Evolutionary conservation across 1,140 invertebrate species (phyloP), one percentile per base, ranked within the genome.

Genomic region (Atta cephalotes): DNA sequence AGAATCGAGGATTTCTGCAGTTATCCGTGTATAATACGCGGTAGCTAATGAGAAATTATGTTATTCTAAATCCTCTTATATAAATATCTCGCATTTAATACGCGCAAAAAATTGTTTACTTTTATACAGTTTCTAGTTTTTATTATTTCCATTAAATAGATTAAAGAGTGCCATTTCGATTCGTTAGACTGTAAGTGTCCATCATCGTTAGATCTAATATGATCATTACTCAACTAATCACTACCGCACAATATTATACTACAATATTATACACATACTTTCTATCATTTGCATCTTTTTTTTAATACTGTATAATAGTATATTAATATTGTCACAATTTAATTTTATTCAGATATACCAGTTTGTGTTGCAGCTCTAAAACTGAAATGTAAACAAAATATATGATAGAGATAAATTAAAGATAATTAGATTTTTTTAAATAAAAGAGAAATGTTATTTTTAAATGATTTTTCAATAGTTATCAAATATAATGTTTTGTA

Each of bases 11-110:
- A 56, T 56, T 74, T 74, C 71, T 56, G 12, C 18, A n/a, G 25
- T 74, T 21, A 74, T 74, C 45, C 51, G 21, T 25, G 16, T 16
- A 25, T 49, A 62, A 78, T 49, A 18, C 58, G 25, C 58, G 39
- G 21, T 21, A 62, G 56, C 35, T 62, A 28, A 78, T 78, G 58
- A 78, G 35, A 78, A 63, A 78, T 45, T 63, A 62, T 78, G 58
- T 78, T 62, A 77, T 62, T 60, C 25, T 28, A 78, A 62, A 63
- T 63, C 14, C 21, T 62, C 21, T 78, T 62, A 49, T 2, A 49
- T 21, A 60, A 62, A 16, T 45, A 28, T 62, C 16, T n/a, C 5
- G 39, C 21, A 63, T 28, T 45, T 63, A 78, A 28, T 28, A 45
- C 39, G 14, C 35, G n/a, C 39, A 49, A 39, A 77, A 77, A 12